Conservation (phyloP, 2,113 vertebrate genomes). For the Macrotis lagotis region DNA sequence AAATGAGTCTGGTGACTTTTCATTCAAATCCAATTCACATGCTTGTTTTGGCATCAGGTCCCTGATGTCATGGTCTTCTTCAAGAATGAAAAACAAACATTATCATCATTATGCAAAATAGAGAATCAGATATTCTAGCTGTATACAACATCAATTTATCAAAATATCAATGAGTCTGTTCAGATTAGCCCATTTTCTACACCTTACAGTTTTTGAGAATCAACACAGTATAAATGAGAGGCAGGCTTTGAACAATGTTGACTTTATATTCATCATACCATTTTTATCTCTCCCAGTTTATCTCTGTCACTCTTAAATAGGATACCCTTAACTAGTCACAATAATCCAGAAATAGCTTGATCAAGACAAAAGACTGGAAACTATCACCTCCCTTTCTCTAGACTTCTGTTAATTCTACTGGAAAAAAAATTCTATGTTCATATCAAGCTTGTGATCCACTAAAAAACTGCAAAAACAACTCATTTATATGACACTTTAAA, state of each 20-base stretch:
- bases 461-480: neutral
- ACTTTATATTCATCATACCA: neutral
- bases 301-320: neutral
- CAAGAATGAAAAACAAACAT: too few relatives aligned
- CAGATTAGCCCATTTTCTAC: neutral
- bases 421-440: neutral
- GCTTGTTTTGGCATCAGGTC: too few relatives aligned
- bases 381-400: neutral
- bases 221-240: neutral
- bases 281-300: neutral
- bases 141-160: neutral
- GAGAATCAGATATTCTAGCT: neutral
- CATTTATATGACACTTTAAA: neutral
- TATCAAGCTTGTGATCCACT: neutral
- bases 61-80: too few relatives aligned
- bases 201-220: neutral
- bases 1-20: too few relatives aligned
- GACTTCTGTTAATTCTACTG: neutral
- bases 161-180: neutral
- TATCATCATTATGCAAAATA: neutral
- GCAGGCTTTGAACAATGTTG: neutral
- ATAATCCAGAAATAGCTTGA: neutral
- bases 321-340: neutral
- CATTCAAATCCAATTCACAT: too few relatives aligned
- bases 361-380: too few relatives aligned